A percentile compares a stretch with the other conserved stretches of the same genome.
phyloP scores from a whole-genome alignment of 2,888 invertebrate species.

The Chouioia cunea region DNA sequence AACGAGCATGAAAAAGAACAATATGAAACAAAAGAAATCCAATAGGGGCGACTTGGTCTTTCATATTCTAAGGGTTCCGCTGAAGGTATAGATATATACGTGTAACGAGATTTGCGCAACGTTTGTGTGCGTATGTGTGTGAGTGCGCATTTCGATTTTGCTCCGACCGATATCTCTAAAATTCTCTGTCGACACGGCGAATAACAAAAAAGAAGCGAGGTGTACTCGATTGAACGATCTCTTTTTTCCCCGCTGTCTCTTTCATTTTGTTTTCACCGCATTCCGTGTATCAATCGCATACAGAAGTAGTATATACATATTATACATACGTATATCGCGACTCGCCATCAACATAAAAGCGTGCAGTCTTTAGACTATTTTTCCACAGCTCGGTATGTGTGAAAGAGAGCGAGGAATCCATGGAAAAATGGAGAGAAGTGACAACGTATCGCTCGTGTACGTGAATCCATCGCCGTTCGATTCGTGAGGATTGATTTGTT shows the following conservation, averaged over 20 bases:
- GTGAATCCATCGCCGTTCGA: too few species aligned
- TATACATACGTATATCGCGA: neutral
- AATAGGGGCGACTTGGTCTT: neutral
- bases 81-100: neutral
- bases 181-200: neutral
- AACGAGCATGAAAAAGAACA: too few species aligned
- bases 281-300: neutral
- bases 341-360: neutral
- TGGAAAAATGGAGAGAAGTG: constrained; percentile 25
- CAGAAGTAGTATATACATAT: too few species aligned
- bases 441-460: neutral
- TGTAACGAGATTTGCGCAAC: constrained; percentile 1
- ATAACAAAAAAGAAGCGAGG: constrained; percentile 3
- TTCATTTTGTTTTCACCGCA: constrained; percentile 36
- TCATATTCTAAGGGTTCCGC: constrained; percentile 9
- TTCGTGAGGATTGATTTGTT: too few species aligned
- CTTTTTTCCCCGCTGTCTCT: constrained; percentile 15
- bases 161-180: constrained; percentile 28
- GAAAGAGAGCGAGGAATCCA: neutral
- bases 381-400: constrained; percentile 13
- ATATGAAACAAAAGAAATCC: too few species aligned
- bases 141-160: too few species aligned
- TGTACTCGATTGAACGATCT: neutral
- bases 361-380: constrained; percentile 29
- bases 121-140: neutral